These are phyloP conservation scores for Centropus unirufus DNA, from an alignment of 2,113 vertebrate species.

Conservation along the genomic window DNA sequence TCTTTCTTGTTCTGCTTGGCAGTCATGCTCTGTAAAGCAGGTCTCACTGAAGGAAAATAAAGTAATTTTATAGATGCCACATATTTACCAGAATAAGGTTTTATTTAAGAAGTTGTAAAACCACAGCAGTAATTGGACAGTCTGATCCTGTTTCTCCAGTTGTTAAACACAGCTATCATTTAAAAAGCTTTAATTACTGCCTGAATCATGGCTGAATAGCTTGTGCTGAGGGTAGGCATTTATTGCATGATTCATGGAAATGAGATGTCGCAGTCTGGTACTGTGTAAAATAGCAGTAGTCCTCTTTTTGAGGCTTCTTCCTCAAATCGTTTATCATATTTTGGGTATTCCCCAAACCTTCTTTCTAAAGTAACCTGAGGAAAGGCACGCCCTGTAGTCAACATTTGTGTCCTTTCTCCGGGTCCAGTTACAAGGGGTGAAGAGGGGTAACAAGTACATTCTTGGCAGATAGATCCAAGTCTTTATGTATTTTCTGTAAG, in stretches of 20 bases:
- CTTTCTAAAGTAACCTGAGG: neutral
- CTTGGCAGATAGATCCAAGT: neutral
- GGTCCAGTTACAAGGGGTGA: neutral
- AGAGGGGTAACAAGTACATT: neutral
- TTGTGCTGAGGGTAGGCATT: neutral
- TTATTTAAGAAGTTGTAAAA: slow-evolving; percentile 5
- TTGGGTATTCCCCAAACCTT: neutral
- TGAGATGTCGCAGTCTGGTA: neutral
- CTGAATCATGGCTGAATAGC: neutral
- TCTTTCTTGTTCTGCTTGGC: neutral
- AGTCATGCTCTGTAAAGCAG: neutral
- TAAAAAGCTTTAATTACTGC: neutral
- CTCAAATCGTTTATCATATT: neutral
- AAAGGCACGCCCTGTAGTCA: neutral
- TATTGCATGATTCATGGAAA: neutral
- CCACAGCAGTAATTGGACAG: slow-evolving; percentile 2
- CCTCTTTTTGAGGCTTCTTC: neutral
- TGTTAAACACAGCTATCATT: neutral
- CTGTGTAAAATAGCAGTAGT: neutral
- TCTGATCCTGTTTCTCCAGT: slow-evolving; percentile 15
- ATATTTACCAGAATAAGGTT: neutral
- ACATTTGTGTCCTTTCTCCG: neutral
- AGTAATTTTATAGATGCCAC: neutral
- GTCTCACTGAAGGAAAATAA: neutral
- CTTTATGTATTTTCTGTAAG: neutral